Base-by-base conservation (phyloP, 2,797 vertebrate genomes). In the Leptoclinus maculatus region DNA sequence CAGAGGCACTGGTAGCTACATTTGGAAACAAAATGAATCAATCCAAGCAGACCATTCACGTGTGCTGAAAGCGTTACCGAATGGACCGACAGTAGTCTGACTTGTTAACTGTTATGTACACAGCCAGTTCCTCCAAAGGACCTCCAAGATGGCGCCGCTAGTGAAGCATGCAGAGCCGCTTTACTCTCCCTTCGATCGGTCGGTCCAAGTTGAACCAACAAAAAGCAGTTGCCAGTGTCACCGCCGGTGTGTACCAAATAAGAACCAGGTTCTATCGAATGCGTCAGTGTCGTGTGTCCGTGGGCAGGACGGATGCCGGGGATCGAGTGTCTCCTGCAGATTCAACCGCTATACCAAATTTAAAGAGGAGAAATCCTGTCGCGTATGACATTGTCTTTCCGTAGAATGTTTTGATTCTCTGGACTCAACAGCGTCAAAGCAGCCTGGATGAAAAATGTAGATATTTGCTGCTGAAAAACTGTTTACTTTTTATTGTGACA, bases 401-500 rank as follows among this genome's bases (percentile, higher is more conserved):
- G 67, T 86, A 81, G 89, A 94, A 90, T 85, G 88, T 92, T 80
- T 85, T 71, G 67, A 87, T 85, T 71, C 79, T 88, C 76, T 80
- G 74, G 80, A 77, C 71, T 68, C 45, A 59, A 66, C 84, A 34
- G 78, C 72, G 25, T 88, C 80, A 78, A 86, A 80, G 87, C 88
- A 91, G 90, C 84, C 84, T 85, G 78, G 80, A 90, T 60, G 66
- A 76, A 64, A 79, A 72, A 86, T 78, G 70, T 79, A 86, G 76
- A 90, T 82, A 74, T 89, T 77, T 89, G 89, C 90, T 92, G 90
- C 91, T 91, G 85, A 91, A 91, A 68, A 90, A 88, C 87, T 73
- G 88, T 94, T 94, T 93, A 89, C 89, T 86, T 89, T 88, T 85
- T 78, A 71, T 80, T 56, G 89, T 93, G 93, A 93, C 92, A 93